Percentiles rank a stretch among this genome's conserved stretches.
Evolutionary conservation across 1,140 invertebrate species (phyloP).

Genomic region (Paracyclopina nana): DNA sequence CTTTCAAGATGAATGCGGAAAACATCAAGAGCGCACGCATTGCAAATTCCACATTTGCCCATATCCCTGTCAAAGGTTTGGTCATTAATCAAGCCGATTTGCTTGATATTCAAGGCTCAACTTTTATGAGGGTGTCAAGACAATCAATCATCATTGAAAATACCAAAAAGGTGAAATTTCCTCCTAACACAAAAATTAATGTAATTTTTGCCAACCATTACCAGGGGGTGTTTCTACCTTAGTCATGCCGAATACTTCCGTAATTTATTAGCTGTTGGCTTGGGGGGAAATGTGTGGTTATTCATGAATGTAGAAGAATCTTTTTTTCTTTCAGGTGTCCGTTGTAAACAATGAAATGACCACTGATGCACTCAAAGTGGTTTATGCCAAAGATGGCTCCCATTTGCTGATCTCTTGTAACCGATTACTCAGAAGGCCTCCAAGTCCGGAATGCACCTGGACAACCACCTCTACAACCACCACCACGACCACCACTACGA

Average conservation of each 20-base stretch:
- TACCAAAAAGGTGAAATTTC: constrained; percentile 1
- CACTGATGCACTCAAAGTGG: background rate
- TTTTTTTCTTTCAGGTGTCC: too few relatives aligned
- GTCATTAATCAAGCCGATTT: background rate
- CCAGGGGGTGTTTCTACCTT: too few relatives aligned
- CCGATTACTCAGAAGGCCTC: background rate
- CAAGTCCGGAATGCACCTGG: constrained; percentile 6
- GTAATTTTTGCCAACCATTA: too few relatives aligned
- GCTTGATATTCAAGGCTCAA: background rate
- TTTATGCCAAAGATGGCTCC: constrained; percentile 6
- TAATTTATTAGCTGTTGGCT: too few relatives aligned
- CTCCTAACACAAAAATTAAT: too few relatives aligned
- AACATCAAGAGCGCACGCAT: background rate
- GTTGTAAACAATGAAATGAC: background rate
- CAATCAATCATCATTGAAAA: background rate
- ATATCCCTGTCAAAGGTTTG: background rate
- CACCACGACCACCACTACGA: background rate
- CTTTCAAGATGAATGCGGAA: background rate
- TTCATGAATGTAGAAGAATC: too few relatives aligned
- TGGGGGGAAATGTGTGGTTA: too few relatives aligned
- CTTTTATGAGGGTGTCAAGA: background rate
- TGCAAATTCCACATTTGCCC: background rate
- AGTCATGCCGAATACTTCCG: too few relatives aligned
- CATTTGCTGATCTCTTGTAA: constrained; percentile 13
- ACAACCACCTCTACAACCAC: constrained; percentile 8